Base-by-base conservation (phyloP, 1,140 invertebrate species). In the Drosophila sechellia region DNA sequence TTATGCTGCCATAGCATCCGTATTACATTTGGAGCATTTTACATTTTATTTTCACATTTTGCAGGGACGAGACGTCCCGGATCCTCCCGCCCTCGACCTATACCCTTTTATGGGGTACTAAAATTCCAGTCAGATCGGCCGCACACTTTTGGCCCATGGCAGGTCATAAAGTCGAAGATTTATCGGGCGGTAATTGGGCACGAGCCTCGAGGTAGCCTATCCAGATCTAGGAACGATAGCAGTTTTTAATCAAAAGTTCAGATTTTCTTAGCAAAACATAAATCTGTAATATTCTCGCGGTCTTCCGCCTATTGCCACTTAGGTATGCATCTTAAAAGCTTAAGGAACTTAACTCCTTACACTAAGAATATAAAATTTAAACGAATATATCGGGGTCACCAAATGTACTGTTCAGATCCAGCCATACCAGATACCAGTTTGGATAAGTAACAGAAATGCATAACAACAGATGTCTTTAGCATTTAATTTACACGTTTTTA, bases 1-100 rank as follows among this genome's bases (percentile, higher is more conserved):
- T 85, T 85, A 86, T 86, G 69, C 73, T 74, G 73, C 66, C 78
- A 64, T 70, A 46, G 59, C 77, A 66, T 61, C 61, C 77, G 71
- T 58, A 72, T 68, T 81, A 73, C 79, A 77, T 73, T 77, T 68
- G 53, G 50, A 73, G 59, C 77, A 57, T 84, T 85, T 85, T 66
- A 63, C 57, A 66, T 85, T 85, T 84, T 78, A 72, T 65, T 79
- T 69, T 58, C 31, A 5, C 35, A 49, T 59, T 39, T 39, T 43
- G 15, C 12, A 17, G n/a, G 31, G 58, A 3, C 48, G 22, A 46
- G 52, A 13, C 40, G 13, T 6, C 15, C 2, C 1, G 5, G 42
- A 31, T 53, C 53, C n/a, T 15, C 40, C 8, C 15, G 15, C 0
- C 50, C 15, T 8, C 4, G 1, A 4, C 4, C 5, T 13, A 61